These are phyloP conservation scores for Synergus laeviventris DNA, from an alignment of 2,888 invertebrate species.

Conservation along the genomic window DNA sequence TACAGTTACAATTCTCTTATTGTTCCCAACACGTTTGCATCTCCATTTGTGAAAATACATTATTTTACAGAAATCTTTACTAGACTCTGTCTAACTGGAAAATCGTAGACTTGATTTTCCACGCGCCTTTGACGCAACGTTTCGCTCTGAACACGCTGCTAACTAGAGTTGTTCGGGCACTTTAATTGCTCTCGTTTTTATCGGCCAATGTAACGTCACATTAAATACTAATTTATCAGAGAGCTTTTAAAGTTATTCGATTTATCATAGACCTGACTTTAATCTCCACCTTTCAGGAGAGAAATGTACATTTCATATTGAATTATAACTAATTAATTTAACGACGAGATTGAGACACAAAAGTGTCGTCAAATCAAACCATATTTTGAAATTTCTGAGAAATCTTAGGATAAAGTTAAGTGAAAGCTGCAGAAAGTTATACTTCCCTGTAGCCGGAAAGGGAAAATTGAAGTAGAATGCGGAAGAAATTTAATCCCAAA, in stretches of 20 bases:
- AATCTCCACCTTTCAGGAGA: neutral
- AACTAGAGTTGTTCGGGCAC: constrained; percentile 13
- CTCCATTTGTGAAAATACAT: neutral
- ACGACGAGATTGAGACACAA: neutral
- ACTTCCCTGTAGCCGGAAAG: neutral
- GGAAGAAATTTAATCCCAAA: neutral
- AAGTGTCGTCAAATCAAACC: no score
- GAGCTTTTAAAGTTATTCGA: constrained; percentile 2
- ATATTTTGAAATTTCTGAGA: neutral
- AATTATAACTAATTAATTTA: neutral
- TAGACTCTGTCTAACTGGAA: neutral
- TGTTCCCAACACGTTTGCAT: neutral
- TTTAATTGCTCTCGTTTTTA: constrained; percentile 31
- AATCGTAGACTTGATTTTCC: neutral
- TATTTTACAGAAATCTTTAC: neutral
- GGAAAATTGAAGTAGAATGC: neutral
- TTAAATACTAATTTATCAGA: constrained; percentile 27
- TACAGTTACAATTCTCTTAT: constrained; percentile 14
- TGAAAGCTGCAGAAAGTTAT: neutral
- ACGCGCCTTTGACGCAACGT: neutral
- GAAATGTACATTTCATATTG: neutral
- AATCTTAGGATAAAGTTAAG: neutral
- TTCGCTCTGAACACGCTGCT: neutral
- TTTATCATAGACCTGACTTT: neutral
- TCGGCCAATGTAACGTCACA: constrained; percentile 11